Evolutionary conservation across 2,113 vertebrate species (phyloP).

Genomic region (Willisornis vidua): DNA sequence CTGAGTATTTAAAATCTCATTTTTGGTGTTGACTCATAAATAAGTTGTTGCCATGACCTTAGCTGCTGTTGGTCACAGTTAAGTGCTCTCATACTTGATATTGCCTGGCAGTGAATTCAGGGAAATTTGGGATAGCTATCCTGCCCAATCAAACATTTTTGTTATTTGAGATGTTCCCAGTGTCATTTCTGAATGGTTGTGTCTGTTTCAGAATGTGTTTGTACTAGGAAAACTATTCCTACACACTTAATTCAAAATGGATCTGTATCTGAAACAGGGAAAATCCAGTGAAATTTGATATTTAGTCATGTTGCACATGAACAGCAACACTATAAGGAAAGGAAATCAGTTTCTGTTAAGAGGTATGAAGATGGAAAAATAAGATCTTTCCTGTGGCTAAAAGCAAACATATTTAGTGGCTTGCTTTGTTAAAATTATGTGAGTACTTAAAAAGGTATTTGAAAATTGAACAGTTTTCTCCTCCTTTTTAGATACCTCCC

Average conservation of each 20-base stretch:
- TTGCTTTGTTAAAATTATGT: background rate
- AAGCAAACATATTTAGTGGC: background rate
- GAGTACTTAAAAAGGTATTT: background rate
- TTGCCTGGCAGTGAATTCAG: background rate
- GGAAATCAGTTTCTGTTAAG: background rate
- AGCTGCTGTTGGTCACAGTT: background rate
- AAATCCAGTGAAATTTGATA: background rate
- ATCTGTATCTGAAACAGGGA: background rate
- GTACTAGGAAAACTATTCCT: background rate
- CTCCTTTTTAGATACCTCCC: background rate
- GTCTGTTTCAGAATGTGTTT: background rate
- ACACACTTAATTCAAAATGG: background rate
- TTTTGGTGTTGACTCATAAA: background rate
- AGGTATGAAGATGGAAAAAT: background rate
- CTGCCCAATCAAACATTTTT: background rate
- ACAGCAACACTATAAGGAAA: background rate
- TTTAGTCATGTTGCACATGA: background rate
- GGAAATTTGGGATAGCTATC: background rate
- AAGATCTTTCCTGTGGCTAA: background rate
- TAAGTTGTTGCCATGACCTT: background rate
- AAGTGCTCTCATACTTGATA: background rate
- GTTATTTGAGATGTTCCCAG: background rate
- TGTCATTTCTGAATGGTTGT: background rate
- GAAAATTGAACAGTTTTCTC: background rate
- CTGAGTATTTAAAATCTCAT: background rate